A percentile compares a stretch with the other conserved stretches of the same genome.
phyloP scores from a whole-genome alignment of 2,797 vertebrate genomes.

The Xenopus petersii region DNA sequence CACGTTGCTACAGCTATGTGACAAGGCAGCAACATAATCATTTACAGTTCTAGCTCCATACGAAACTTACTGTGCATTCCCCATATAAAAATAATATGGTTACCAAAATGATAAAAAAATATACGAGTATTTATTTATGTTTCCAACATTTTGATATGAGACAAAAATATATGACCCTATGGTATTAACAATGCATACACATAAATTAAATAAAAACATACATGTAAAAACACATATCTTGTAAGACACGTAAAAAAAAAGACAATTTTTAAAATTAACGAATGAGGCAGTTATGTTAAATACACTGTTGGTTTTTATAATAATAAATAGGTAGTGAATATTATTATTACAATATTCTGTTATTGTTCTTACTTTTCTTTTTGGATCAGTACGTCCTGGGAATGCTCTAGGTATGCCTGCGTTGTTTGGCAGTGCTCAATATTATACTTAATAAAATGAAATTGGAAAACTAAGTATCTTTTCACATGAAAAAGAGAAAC shows the following conservation, averaged over 20 bases:
- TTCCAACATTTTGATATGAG: constrained; percentile 5
- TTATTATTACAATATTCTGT: not conserved
- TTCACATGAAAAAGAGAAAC: not conserved
- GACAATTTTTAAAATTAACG: no score
- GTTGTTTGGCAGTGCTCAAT: no score
- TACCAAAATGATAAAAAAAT: constrained; percentile 22
- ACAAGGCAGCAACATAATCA: not conserved
- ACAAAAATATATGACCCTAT: not conserved
- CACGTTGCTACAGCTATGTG: not conserved
- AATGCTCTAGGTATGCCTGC: no score
- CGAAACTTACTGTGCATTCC: not conserved
- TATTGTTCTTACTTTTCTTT: no score
- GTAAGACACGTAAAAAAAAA: not conserved
- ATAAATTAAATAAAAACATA: not conserved
- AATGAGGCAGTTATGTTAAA: constrained; percentile 1
- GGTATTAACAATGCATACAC: not conserved
- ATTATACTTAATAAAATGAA: not conserved
- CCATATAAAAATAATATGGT: constrained; percentile 19
- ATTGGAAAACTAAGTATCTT: not conserved
- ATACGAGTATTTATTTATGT: not conserved
- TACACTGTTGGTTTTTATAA: not conserved
- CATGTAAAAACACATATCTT: not conserved
- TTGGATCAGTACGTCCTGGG: no score
- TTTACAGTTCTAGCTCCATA: not conserved
- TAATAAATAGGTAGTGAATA: not conserved